Evolutionary conservation across 2,888 invertebrate species (phyloP).

Genomic region (Altica lythri): DNA sequence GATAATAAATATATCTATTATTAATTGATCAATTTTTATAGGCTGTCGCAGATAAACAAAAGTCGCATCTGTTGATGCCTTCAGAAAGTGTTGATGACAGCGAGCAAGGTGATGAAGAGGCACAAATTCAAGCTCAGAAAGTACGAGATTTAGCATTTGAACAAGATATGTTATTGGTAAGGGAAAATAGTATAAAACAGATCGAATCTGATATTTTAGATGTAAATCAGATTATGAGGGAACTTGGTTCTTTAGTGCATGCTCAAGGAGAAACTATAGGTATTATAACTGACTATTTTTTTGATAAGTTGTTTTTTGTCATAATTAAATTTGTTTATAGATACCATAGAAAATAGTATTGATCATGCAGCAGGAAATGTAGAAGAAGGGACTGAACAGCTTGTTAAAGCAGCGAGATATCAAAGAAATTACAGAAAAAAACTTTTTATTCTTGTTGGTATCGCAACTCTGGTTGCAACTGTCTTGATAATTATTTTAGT

Average conservation of each 20-base stretch:
- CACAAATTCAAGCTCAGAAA: slow-evolving; percentile 55
- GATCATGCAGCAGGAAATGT: slow-evolving; percentile 76
- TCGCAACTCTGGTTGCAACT: slow-evolving; percentile 69
- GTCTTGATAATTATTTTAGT: slow-evolving; percentile 70
- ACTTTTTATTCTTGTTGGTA: slow-evolving; percentile 70
- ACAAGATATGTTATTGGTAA: slow-evolving; percentile 77
- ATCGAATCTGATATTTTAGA: slow-evolving; percentile 84
- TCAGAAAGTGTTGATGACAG: slow-evolving; percentile 37
- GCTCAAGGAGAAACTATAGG: slow-evolving; percentile 75
- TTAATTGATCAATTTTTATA: slow-evolving; percentile 49
- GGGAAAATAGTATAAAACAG: slow-evolving; percentile 77
- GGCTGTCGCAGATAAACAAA: slow-evolving; percentile 72
- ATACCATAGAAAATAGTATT: slow-evolving; percentile 81
- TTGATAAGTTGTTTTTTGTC: slow-evolving; percentile 19
- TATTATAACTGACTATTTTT: slow-evolving; percentile 48
- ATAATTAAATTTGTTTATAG: slow-evolving; percentile 59
- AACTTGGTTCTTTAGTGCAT: slow-evolving; percentile 71
- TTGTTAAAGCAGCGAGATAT: slow-evolving; percentile 80
- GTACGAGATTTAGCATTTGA: slow-evolving; percentile 74
- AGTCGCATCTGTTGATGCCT: slow-evolving; percentile 61
- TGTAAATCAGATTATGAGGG: slow-evolving; percentile 82
- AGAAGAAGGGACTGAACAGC: slow-evolving; percentile 76
- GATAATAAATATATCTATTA: slow-evolving; percentile 19
- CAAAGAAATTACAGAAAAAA: slow-evolving; percentile 78
- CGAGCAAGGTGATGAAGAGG: slow-evolving; percentile 53